A percentile compares a stretch with the other conserved stretches of the same genome.
These are phyloP conservation scores for Laspeyria flexula DNA, from an alignment of 2,888 invertebrate species.

Conservation along the genomic window DNA sequence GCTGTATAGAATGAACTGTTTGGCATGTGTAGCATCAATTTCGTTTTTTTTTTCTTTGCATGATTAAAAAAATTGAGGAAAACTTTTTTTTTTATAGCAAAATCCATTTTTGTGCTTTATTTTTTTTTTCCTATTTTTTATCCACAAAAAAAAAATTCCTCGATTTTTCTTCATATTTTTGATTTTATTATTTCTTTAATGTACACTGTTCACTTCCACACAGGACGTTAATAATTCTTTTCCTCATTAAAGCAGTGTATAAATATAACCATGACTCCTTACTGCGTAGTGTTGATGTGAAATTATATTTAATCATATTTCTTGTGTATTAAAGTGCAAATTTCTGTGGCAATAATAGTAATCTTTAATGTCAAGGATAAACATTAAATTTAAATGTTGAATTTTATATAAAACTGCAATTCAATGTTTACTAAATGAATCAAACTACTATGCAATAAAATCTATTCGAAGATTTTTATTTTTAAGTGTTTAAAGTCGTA, in stretches of 20 bases:
- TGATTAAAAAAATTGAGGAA: constrained; percentile 37
- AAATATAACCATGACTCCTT: constrained; percentile 26
- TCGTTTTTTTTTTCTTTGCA: constrained; percentile 44
- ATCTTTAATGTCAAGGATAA: neutral
- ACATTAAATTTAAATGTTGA: too few species aligned
- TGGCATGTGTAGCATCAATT: constrained; percentile 75
- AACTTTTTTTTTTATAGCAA: constrained; percentile 27
- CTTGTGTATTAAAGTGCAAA: constrained; percentile 5
- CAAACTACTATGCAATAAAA: too few species aligned
- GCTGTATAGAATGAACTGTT: constrained; percentile 76
- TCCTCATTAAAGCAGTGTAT: constrained; percentile 32
- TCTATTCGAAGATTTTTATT: too few species aligned
- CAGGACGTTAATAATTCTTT: constrained; percentile 15
- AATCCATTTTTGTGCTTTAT: too few species aligned
- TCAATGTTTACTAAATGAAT: neutral
- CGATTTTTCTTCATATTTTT: constrained; percentile 7
- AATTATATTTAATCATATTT: constrained; percentile 22
- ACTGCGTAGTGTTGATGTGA: constrained; percentile 42
- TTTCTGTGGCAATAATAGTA: neutral
- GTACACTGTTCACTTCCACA: constrained; percentile 23
- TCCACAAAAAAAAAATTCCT: too few species aligned
- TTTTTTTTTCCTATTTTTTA: too few species aligned
- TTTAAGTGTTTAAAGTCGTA: too few species aligned
- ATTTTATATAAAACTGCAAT: too few species aligned
- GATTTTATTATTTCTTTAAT: neutral